Conservation (phyloP, 2,113 vertebrate genomes). For the Lanius collurio region DNA sequence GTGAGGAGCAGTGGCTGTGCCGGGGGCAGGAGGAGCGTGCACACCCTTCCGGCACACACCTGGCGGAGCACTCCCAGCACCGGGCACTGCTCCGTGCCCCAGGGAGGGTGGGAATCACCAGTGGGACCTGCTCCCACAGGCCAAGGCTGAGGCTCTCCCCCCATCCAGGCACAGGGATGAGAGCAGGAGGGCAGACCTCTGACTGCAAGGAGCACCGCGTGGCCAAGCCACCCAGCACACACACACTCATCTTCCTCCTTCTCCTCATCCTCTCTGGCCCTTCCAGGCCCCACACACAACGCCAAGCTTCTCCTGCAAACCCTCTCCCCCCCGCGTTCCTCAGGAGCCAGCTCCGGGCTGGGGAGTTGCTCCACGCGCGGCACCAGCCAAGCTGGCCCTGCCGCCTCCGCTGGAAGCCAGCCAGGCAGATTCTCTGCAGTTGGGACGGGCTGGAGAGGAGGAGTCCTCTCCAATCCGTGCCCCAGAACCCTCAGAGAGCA, state of each 20-base stretch:
- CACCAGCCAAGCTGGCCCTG: background rate
- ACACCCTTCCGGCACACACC: background rate
- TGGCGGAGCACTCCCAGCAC: background rate
- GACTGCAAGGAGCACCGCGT: background rate
- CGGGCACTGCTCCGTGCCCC: fast-evolving
- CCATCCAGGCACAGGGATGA: background rate
- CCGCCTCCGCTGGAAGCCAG: background rate
- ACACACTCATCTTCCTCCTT: background rate
- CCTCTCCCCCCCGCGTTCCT: fast-evolving
- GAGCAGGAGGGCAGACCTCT: background rate
- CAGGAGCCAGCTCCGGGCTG: background rate
- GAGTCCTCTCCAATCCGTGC: background rate
- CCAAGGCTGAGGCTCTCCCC: background rate
- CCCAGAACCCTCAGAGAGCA: background rate
- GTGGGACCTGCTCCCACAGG: background rate
- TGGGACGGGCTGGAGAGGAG: background rate
- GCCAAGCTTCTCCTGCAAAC: background rate
- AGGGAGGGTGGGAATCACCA: background rate
- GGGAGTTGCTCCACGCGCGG: fast-evolving
- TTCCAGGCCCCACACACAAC: too few relatives aligned
- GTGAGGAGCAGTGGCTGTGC: too few relatives aligned
- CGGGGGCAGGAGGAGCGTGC: background rate
- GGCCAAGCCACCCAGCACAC: background rate
- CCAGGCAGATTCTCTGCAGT: fast-evolving
- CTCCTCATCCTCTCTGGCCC: background rate